Conservation (phyloP, 2,113 vertebrate genomes). For the Amphiprion percula region DNA sequence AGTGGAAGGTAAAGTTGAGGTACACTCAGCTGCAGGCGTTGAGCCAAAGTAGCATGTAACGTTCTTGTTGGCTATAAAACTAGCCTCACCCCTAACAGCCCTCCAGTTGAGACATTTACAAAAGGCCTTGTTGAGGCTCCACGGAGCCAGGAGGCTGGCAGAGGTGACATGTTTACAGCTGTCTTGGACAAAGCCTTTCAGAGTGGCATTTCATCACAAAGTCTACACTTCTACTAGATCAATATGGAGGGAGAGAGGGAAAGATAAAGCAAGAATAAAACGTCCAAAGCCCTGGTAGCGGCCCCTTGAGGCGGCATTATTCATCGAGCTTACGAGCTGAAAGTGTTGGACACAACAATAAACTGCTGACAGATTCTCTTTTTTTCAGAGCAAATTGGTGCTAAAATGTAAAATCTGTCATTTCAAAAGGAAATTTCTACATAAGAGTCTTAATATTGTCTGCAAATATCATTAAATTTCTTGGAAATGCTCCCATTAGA, state of each 20-base stretch:
- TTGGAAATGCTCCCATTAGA: background rate
- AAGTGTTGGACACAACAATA: background rate
- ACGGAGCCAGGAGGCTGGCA: slow-evolving; percentile 39
- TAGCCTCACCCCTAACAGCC: slow-evolving; percentile 33
- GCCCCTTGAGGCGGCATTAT: slow-evolving; percentile 22
- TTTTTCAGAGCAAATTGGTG: background rate
- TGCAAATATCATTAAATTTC: background rate
- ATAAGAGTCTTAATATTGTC: background rate
- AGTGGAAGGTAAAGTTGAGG: background rate
- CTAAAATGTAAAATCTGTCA: background rate
- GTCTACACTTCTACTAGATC: slow-evolving; percentile 62
- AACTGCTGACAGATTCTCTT: slow-evolving; percentile 2
- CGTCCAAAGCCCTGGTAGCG: slow-evolving; percentile 8
- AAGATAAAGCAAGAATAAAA: slow-evolving; percentile 13
- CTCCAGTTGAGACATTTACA: slow-evolving; percentile 60
- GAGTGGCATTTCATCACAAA: slow-evolving; percentile 69
- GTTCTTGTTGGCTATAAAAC: slow-evolving; percentile 52
- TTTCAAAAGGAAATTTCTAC: background rate
- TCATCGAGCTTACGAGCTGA: slow-evolving; percentile 26
- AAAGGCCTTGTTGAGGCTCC: slow-evolving; percentile 61
- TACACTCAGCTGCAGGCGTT: slow-evolving; percentile 17
- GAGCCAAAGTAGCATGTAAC: slow-evolving; percentile 20
- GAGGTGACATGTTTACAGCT: slow-evolving; percentile 70
- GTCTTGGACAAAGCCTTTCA: slow-evolving; percentile 58
- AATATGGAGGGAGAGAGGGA: slow-evolving; percentile 32